phyloP scores from a whole-genome alignment of 2,113 vertebrate species.

The Antigone vipio region DNA sequence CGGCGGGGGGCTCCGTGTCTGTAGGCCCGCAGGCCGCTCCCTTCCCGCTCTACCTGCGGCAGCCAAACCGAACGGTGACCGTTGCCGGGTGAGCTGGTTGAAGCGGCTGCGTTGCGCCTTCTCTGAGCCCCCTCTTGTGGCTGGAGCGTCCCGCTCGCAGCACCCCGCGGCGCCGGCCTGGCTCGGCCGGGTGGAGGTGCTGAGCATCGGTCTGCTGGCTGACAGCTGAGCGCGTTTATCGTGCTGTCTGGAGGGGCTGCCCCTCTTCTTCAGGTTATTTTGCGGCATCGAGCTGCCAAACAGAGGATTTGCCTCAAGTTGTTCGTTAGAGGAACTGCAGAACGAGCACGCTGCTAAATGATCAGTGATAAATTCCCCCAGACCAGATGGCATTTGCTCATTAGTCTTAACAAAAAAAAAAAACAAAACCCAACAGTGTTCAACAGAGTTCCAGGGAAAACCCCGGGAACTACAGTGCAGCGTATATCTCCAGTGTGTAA shows the following conservation, averaged over 20 bases:
- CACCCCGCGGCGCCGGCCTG: neutral
- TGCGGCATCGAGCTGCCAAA: neutral
- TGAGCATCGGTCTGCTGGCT: fast-evolving
- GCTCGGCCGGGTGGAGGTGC: neutral
- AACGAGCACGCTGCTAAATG: neutral
- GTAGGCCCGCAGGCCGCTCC: neutral
- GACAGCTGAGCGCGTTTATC: neutral
- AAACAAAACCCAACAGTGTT: neutral
- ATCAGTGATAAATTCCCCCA: neutral
- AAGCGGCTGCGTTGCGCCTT: neutral
- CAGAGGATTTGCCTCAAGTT: neutral
- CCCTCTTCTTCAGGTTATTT: neutral
- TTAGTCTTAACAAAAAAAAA: neutral
- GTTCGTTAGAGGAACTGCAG: neutral
- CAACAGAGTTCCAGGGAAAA: neutral
- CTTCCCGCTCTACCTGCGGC: neutral
- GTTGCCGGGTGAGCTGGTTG: fast-evolving
- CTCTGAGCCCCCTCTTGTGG: slow-evolving; percentile 36
- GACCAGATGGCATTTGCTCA: neutral
- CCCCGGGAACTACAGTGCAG: neutral
- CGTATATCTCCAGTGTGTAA: neutral
- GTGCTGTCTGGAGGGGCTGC: neutral
- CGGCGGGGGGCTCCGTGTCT: too few relatives aligned
- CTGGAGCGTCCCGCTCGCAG: neutral
- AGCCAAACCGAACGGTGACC: fast-evolving